Base-by-base conservation (phyloP, 2,113 vertebrate genomes). In the Datnioides undecimradiatus region DNA sequence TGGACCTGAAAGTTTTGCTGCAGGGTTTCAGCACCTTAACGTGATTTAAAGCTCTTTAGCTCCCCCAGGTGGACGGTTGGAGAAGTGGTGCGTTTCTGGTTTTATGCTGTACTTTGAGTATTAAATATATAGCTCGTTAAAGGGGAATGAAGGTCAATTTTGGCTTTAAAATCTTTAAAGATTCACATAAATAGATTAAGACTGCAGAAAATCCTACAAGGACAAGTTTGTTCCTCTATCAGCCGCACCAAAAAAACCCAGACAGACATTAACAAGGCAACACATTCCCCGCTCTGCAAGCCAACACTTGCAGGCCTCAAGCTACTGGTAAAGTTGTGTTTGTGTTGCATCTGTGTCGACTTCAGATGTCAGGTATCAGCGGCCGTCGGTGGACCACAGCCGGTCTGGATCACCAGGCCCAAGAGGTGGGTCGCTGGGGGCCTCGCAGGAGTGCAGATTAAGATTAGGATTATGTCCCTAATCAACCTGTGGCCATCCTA, bases 361-460 rank as follows among this genome's bases (percentile, higher is more conserved):
- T 70, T 27, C 52, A 88, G 87, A 76, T 19, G 55, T 27, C 67
- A 65, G 80, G 72, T 64, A 38, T 71, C 34, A 6, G 16, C 58
- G n/a, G 54, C 54, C 72, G 7, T 71, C 43, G 1, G 66, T 80
- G 71, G 90, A 84, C 58, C 33, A 54, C 54, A 66, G 74, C 41
- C 54, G 29, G 40, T 10, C 82, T 12, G 80, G 75, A 48, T 40
- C 64, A n/a, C 45, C 65, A 17, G 87, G 81, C 36, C 65, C 66
- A 16, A 76, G 66, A 87, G 91, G 91, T 89, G 68, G 78, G 87
- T 82, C 16, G 0, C 52, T 31, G 58, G 55, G 46, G 54, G 74
- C 33, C 45, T 29, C 0, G 3, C 34, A 29, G 51, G 17, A 6
- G 2, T 19, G 43, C 69, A 46, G 65, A 76, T 68, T 38, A 14